Base-by-base conservation (phyloP, 2,113 vertebrate genomes). In the Prietella phreatophila region DNA sequence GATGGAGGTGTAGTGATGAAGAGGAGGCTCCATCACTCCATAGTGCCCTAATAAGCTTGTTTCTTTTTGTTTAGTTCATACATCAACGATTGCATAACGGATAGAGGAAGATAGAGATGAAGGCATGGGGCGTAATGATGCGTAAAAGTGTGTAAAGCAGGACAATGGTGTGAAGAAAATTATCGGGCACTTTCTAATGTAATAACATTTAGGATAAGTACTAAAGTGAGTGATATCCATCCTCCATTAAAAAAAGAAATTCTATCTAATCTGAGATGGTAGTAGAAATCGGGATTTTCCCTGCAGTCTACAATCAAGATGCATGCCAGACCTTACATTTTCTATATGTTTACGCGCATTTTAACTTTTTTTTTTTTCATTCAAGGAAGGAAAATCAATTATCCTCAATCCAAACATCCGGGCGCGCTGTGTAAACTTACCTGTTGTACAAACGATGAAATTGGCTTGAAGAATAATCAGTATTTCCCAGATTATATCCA, bases 401-500 rank as follows among this genome's bases (percentile, higher is more conserved):
- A 56, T 8, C 33, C 30, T 42, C 22, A 10, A 22, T 82, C 67
- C 80, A 82, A 60, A 14, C 80, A 36, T 5, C 56, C 55, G 11
- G 14, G 79, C 79, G 50, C 79, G 53, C 47, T 65, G 42, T 27
- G 39, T 13, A 36, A 85, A 92, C 96, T 89, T 97, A 99, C 98
- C 98, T 97, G 97, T 97, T 95, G 97, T 96, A 95, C 97, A 96
- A 95, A 99, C 96, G 93, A 99, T 96, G 92, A 98, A 95, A 97
- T 97, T 98, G 93, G 97, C 97, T 94, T 99, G 97, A 95, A 99
- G 97, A 94, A 99, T 96, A 94, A 99, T 95, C 93, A 99, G 93
- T 96, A 99, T 96, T 96, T 99, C 97, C 98, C 96, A 99, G 96
- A 98, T 96, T 96, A 99, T 96, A 98, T 99, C 98, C 98, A 99